Base-by-base conservation (phyloP, 1,140 invertebrate genomes). In the Plutomurus gul region DNA sequence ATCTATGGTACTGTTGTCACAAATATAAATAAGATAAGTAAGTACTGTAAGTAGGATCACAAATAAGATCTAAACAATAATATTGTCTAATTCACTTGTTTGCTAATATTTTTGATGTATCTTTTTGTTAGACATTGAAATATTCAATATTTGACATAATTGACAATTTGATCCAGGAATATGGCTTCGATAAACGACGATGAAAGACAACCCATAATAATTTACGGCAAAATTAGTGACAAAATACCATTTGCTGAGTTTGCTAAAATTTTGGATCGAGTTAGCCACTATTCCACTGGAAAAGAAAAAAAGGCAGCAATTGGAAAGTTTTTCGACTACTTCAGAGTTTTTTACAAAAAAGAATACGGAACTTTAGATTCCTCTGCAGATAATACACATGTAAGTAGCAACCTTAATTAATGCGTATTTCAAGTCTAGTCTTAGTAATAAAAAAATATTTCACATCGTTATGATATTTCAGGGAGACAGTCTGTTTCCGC, bases 211-310 rank as follows among this genome's bases (percentile, higher is more conserved):
- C 2, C 56, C 1, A 36, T n/a, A 13, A 33, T 65, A 5, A 16
- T 36, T 18, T 65, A 65, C 36, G 56, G 27, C 1, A 72, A 46
- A 39, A 25, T 75, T 6, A 70, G 76, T 80, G 46, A 84, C 85
- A 84, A 85, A 81, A 86, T 90, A 73, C 76, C 84, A 43, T 90
- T 90, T 81, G 78, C 75, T 22, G 81, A 86, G 72, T 84, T 90
- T 33, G 89, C 89, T 73, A 79, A 86, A 11, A 22, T 87, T 3
- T 87, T 89, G 79, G 90, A 92, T 83, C 88, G 88, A 84, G 86
- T 92, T n/a, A 82, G 80, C 11, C 87, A 85, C 80, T 84, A 85
- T 10, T 83, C 85, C 74, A 86, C 84, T 71, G 79, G 86, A 77
- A 88, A 86, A 84, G 78, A 74, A 22, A 91, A 88, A 87, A 85